Conservation (phyloP, 2,113 vertebrate genomes). For the Otis tarda region DNA sequence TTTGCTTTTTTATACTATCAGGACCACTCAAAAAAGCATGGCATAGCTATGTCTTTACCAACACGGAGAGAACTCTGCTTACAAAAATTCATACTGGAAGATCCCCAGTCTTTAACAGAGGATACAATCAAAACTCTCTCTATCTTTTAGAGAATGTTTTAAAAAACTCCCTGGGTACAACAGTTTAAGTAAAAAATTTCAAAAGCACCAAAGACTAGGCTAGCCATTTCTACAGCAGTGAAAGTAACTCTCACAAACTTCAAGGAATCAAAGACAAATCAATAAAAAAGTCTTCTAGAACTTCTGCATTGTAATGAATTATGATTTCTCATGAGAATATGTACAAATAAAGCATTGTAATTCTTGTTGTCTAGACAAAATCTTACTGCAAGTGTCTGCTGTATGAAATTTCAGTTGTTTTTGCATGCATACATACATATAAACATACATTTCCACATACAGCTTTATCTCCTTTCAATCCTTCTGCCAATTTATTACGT, state of each 20-base stretch:
- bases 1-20: neutral
- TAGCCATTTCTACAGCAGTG: neutral
- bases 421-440: neutral
- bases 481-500: neutral
- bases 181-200: neutral
- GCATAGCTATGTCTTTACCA: neutral
- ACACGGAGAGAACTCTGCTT: neutral
- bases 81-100: neutral
- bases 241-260: neutral
- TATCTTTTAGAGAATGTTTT: neutral
- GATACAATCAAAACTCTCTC: neutral
- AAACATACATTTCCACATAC: neutral
- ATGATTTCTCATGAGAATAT: neutral
- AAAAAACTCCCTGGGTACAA: neutral
- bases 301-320: neutral
- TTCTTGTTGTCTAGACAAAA: neutral
- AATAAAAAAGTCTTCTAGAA: neutral
- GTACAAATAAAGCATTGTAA: neutral
- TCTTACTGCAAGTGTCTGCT: neutral
- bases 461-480: neutral
- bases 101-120: neutral
- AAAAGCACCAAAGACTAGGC: neutral
- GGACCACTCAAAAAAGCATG: fast-evolving
- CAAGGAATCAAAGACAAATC: neutral
- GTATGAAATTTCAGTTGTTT: neutral